phyloP scores from a whole-genome alignment of 2,113 vertebrate species.

The Toxostoma redivivum region DNA sequence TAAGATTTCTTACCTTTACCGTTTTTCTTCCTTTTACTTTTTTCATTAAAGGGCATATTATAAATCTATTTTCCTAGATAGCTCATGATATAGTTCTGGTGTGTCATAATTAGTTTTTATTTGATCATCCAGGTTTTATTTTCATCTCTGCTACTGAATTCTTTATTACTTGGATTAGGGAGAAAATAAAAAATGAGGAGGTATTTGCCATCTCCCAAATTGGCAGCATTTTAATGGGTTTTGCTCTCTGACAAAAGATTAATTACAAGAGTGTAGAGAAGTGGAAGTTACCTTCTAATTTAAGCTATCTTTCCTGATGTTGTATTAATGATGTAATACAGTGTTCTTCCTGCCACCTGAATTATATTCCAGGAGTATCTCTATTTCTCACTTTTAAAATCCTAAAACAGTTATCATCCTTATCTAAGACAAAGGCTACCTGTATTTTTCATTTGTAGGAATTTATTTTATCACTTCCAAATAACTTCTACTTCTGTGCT shows the following conservation, averaged over 20 bases:
- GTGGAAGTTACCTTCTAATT: neutral
- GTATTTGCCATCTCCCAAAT: neutral
- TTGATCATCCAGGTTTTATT: neutral
- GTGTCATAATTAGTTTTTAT: neutral
- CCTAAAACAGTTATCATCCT: neutral
- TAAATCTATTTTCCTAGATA: neutral
- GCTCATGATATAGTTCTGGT: neutral
- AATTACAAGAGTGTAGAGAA: neutral
- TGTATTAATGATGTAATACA: neutral
- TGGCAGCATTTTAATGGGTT: neutral
- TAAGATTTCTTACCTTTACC: neutral
- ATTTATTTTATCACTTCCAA: neutral
- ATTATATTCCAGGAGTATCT: neutral
- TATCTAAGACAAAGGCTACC: neutral
- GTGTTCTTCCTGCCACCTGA: neutral
- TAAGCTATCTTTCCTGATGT: neutral
- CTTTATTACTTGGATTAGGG: neutral
- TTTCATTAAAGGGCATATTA: neutral
- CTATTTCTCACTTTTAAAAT: neutral
- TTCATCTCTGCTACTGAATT: neutral
- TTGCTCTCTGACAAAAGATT: neutral
- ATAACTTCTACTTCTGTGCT: neutral
- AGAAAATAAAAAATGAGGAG: neutral
- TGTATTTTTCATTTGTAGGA: neutral
- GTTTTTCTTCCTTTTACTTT: neutral